A percentile compares a stretch with the other conserved stretches of the same genome.
phyloP scores from a whole-genome alignment of 2,113 vertebrate genomes.

The Hippocampus abdominalis region DNA sequence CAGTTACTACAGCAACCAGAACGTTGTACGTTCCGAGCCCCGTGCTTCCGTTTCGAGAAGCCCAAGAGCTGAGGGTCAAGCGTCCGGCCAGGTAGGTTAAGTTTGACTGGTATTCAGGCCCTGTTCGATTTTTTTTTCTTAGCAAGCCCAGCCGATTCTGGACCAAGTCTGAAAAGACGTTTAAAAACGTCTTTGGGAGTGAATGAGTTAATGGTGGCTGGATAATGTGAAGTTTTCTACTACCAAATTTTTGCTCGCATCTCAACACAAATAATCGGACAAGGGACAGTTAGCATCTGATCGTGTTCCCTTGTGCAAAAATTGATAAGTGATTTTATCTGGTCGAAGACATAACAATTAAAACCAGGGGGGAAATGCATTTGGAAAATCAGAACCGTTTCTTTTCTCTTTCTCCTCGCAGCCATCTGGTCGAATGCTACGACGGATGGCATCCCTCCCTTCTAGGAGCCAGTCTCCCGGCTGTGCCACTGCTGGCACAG shows the following conservation, averaged over 20 bases:
- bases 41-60: slow-evolving; percentile 79
- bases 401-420: slow-evolving; percentile 31
- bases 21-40: slow-evolving; percentile 72
- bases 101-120: not conserved
- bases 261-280: no score
- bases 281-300: no score
- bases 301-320: no score
- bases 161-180: no score
- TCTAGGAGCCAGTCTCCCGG: slow-evolving; percentile 91
- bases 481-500: slow-evolving; percentile 74
- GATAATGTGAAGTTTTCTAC: no score
- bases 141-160: no score
- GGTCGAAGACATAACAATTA: no score
- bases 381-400: not conserved
- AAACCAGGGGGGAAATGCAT: no score
- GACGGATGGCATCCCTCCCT: slow-evolving; percentile 90
- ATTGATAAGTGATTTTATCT: no score
- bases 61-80: slow-evolving; percentile 88
- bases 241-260: no score
- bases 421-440: slow-evolving; percentile 79
- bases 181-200: no score
- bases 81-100: slow-evolving; percentile 82
- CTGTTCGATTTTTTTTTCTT: not conserved
- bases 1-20: slow-evolving; percentile 89
- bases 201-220: no score